Conservation (phyloP, 2,113 vertebrate genomes). For the Empidonax alnorum region DNA sequence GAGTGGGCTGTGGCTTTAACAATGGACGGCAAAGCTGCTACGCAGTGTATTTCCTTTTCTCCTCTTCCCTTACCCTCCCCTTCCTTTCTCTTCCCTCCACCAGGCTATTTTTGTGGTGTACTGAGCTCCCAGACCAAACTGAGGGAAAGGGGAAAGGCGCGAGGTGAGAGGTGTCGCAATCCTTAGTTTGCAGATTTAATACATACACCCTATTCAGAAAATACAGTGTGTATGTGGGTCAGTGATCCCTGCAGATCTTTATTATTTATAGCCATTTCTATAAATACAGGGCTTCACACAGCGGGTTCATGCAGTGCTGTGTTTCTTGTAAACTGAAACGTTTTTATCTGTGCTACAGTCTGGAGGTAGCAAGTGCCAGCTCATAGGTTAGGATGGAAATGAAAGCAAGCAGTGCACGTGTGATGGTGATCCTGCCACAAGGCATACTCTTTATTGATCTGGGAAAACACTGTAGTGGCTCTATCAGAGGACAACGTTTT, state of each 20-base stretch:
- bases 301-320: background rate
- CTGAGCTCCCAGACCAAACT: background rate
- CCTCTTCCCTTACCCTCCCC: slow-evolving; percentile 6
- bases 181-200: background rate
- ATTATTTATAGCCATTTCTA: slow-evolving; percentile 62
- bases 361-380: background rate
- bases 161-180: background rate
- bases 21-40: slow-evolving; percentile 16
- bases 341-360: background rate
- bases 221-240: slow-evolving; percentile 12
- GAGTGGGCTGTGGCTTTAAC: slow-evolving; percentile 54
- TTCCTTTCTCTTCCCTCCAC: background rate
- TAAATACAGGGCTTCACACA: slow-evolving; percentile 37
- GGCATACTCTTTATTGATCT: background rate
- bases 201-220: background rate
- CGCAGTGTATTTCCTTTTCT: background rate
- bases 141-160: background rate
- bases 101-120: background rate
- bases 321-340: background rate
- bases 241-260: slow-evolving; percentile 23
- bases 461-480: background rate
- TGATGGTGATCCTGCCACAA: background rate
- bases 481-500: background rate
- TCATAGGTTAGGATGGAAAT: background rate
- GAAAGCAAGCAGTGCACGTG: background rate